Conservation (phyloP, 1,140 invertebrate species). For the Tigriopus japonicus region DNA sequence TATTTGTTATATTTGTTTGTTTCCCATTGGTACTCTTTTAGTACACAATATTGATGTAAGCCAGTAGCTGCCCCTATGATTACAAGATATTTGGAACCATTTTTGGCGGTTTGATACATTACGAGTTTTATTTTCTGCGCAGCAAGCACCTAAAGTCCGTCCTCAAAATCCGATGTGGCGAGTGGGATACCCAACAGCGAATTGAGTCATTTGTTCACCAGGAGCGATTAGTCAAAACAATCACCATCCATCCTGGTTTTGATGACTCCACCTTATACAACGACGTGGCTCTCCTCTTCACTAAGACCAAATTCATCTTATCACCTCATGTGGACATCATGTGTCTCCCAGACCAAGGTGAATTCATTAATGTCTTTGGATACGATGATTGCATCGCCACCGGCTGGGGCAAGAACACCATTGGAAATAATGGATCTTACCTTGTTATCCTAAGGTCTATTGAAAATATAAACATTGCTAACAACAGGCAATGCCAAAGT, state of each 20-base stretch:
- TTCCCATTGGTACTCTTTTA: no score
- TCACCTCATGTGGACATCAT: slow-evolving; percentile 42
- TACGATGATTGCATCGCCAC: slow-evolving; percentile 41
- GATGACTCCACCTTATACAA: slow-evolving; percentile 30
- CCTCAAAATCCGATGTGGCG: slow-evolving; percentile 36
- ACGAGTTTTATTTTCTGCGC: background rate
- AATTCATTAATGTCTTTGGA: background rate
- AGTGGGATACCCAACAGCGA: slow-evolving; percentile 25
- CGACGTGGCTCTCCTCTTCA: slow-evolving; percentile 38
- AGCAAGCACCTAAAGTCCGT: slow-evolving; percentile 21
- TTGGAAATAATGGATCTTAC: slow-evolving; percentile 38
- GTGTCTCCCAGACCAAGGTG: slow-evolving; percentile 20
- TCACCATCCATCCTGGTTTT: slow-evolving; percentile 26
- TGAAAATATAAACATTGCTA: slow-evolving; percentile 24
- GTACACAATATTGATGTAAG: no score
- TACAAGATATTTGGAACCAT: no score
- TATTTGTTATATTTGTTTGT: no score
- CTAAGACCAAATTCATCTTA: slow-evolving; percentile 30
- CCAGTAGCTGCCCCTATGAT: no score
- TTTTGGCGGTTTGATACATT: no score
- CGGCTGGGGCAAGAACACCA: slow-evolving; percentile 60
- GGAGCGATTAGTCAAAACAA: slow-evolving; percentile 21
- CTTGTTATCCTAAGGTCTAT: slow-evolving; percentile 46
- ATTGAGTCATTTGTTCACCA: slow-evolving; percentile 23
- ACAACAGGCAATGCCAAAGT: slow-evolving; percentile 27